Evolutionary conservation across 2,797 vertebrate genomes (phyloP), one percentile per base, ranked within the genome.

Genomic region (Sebastolobus alascanus): DNA sequence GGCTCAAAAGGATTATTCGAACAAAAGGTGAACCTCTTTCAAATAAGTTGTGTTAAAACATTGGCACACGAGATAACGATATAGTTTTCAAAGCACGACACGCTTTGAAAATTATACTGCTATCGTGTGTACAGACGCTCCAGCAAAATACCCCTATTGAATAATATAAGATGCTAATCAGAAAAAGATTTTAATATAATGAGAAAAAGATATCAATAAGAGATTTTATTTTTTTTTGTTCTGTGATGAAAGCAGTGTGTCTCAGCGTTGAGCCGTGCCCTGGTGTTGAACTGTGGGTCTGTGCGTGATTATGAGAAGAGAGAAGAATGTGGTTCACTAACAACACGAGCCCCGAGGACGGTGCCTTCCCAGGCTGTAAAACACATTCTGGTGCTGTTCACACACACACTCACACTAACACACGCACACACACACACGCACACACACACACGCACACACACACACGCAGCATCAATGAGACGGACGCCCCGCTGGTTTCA

Each of bases 291-390:
- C 90, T 68, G 87, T 65, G 59, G 54, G 90, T 70, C 90, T 92
- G 92, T 87, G 73, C 60, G 56, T 90, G 89, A 92, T 93, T 92
- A 93, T 77, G 78, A 84, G 86, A 78, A 68, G 70, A 84, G 83
- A 76, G 75, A 93, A 87, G 90, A 91, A 92, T 91, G 88, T 77
- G 84, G 79, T 82, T 82, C 87, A 82, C 79, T 91, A 90, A 91
- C 86, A 91, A 85, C 87, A 77, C 79, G 1, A 70, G 81, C 83
- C 82, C 88, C 11, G 80, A 91, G 85, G 86, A 85, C 80, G 56
- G 27, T 85, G 77, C 87, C 86, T 86, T 89, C 88, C 81, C 88
- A 88, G 89, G 88, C 90, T 87, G 86, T 91, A 89, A 93, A 93
- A 91, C 88, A 84, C 91, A 88, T 80, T 88, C 56, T 84, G 82